Conservation (phyloP, 2,797 vertebrate species). For the Ceryle rudis region DNA sequence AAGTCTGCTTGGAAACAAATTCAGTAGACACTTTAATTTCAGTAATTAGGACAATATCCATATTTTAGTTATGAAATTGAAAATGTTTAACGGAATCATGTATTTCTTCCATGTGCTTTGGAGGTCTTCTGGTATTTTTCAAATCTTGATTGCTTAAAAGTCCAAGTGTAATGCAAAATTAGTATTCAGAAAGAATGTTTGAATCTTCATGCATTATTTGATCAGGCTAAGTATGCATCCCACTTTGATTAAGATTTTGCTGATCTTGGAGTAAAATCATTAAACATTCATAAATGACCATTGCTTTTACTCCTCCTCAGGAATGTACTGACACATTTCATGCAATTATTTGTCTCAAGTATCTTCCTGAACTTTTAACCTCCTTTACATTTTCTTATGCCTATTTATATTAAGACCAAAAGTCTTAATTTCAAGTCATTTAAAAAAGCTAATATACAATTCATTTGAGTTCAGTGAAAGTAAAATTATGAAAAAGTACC, state of each 20-base stretch:
- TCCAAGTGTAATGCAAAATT: slow-evolving; percentile 1
- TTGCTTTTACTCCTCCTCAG: slow-evolving; percentile 37
- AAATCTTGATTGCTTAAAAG: background rate
- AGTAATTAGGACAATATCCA: background rate
- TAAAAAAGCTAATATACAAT: slow-evolving; percentile 18
- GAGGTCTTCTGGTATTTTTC: background rate
- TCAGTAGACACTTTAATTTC: background rate
- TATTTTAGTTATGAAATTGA: background rate
- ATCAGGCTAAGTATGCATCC: slow-evolving; percentile 44
- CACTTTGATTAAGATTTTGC: slow-evolving; percentile 25
- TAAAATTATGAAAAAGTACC: slow-evolving; percentile 15
- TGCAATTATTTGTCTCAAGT: slow-evolving; percentile 61
- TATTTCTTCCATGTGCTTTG: background rate
- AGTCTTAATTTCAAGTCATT: slow-evolving; percentile 27
- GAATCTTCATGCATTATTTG: slow-evolving; percentile 40
- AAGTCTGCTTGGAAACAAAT: background rate
- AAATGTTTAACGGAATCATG: background rate
- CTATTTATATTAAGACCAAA: background rate
- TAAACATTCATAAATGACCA: slow-evolving; percentile 51
- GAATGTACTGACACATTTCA: slow-evolving; percentile 18
- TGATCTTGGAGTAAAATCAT: slow-evolving; percentile 36
- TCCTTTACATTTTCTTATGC: background rate
- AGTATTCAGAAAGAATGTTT: slow-evolving; percentile 19
- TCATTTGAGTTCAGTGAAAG: slow-evolving; percentile 17
- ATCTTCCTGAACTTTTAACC: slow-evolving; percentile 56